These are phyloP conservation scores for Scytalopus superciliaris DNA, from an alignment of 2,113 vertebrate species.

Conservation along the genomic window DNA sequence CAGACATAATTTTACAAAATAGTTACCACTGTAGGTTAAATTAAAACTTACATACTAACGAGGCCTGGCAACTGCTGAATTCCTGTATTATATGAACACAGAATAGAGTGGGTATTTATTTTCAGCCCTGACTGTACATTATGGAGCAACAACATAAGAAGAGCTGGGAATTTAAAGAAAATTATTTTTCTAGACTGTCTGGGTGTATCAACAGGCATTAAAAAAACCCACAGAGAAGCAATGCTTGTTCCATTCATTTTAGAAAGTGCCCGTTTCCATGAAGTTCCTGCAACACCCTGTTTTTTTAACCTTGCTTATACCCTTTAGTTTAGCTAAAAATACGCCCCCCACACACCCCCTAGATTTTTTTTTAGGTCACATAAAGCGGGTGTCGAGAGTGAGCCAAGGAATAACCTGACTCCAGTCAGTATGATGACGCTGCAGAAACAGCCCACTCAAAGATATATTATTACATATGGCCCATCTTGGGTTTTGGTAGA, in stretches of 20 bases:
- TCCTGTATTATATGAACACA: not conserved
- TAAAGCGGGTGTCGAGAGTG: slow-evolving; percentile 65
- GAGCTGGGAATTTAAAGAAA: not conserved
- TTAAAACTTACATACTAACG: not conserved
- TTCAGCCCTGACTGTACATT: not conserved
- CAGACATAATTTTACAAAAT: not conserved
- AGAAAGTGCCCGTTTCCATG: not conserved
- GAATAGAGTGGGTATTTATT: not conserved
- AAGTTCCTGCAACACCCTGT: slow-evolving; percentile 29
- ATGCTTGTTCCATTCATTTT: not conserved
- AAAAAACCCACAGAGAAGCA: not conserved
- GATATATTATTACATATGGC: slow-evolving; percentile 75
- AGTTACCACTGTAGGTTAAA: not conserved
- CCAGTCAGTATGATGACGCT: slow-evolving; percentile 77
- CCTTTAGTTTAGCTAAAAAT: slow-evolving; percentile 79
- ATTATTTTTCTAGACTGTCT: not conserved
- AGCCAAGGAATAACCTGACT: slow-evolving; percentile 80
- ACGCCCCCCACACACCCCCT: slow-evolving; percentile 53
- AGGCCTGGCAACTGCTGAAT: not conserved
- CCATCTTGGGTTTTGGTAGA: slow-evolving; percentile 61
- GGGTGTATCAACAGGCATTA: not conserved
- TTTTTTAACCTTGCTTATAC: slow-evolving; percentile 66
- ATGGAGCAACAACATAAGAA: not conserved
- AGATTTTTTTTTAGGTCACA: slow-evolving; percentile 78
- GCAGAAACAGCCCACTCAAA: slow-evolving; percentile 74